Evolutionary conservation across 53 echinoderm and acorn worm species (phyloP), one percentile per base, ranked within the genome.

Genomic region (Zoroaster sp.): DNA sequence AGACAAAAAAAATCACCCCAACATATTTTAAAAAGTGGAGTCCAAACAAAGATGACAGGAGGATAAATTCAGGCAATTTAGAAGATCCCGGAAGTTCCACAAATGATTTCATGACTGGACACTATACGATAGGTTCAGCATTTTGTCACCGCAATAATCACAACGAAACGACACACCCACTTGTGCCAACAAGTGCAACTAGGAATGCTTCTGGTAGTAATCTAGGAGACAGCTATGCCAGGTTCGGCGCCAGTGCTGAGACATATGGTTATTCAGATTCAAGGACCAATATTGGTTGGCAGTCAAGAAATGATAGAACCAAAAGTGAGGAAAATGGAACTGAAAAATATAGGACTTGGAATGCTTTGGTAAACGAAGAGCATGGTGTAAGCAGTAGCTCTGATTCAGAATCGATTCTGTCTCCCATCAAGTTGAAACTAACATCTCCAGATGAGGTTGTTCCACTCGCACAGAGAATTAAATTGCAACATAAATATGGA

Each of bases 361-460:
- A 23, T 7, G 55, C 25, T 1, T 11, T 41, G 12, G 10, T 83
- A 21, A 4, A 55, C 9, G 9, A 36, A 15, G 72, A 18, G 4
- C 11, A 49, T 39, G 35, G 15, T 37, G 69, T 70, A 12, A 37
- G 85, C 17, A 85, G 71, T 44, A 68, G 69, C 37, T 85, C 85
- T 0, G 85, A 85, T 51, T 85, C 85, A 15, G 85, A 85, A 12
- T 85, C 71, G 0, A 69, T 85, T 71, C 53, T 71, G 49, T 69
- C 72, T 13, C 39, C 85, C 20, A 28, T 31, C 10, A 70, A 70
- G 70, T 49, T 70, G 33, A 67, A 59, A 44, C 37, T 39, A 74
- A 40, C 40, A 11, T 44, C 40, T 15, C 43, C 40, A 5, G 44
- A 9, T 39, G 3, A 74, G n/a, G 9, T 1, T 39, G 40, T 2